These are phyloP conservation scores for Sebastes itinus DNA, from an alignment of 2,797 vertebrate genomes.

Conservation along the genomic window DNA sequence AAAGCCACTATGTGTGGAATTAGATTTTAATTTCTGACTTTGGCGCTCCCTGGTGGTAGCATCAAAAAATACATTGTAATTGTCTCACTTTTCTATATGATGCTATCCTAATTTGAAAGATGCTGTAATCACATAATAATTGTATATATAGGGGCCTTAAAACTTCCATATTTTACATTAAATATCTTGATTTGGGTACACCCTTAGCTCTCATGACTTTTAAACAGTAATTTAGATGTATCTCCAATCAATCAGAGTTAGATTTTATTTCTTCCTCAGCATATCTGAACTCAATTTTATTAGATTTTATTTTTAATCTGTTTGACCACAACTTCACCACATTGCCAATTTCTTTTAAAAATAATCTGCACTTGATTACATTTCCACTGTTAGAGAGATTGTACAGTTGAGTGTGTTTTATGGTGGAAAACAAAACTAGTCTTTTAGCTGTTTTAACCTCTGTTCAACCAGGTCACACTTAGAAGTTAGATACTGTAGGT, in stretches of 20 bases:
- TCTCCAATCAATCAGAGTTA: not conserved
- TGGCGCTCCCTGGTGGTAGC: not conserved
- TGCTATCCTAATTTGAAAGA: not conserved
- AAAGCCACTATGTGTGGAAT: not conserved
- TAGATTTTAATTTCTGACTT: not conserved
- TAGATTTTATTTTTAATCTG: not conserved
- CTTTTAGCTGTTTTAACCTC: conserved; percentile 14
- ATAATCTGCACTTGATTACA: conserved; percentile 3
- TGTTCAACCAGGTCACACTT: not conserved
- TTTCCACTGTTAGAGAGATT: conserved; percentile 3
- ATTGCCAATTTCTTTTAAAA: not conserved
- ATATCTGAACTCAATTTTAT: not conserved
- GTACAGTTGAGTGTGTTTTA: conserved; percentile 16
- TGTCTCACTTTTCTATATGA: not conserved
- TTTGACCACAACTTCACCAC: conserved; percentile 8
- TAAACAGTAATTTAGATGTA: not conserved
- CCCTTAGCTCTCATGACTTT: not conserved
- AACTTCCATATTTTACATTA: not conserved
- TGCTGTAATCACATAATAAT: not conserved
- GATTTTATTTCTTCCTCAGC: not conserved
- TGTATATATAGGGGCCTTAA: not conserved
- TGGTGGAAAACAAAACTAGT: conserved; percentile 15
- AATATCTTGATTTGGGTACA: not conserved
- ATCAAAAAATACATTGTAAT: not conserved
- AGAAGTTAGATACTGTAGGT: conserved; percentile 8